Base-by-base conservation (phyloP, 1,140 invertebrate genomes). In the Philotrypesis tridentata region DNA sequence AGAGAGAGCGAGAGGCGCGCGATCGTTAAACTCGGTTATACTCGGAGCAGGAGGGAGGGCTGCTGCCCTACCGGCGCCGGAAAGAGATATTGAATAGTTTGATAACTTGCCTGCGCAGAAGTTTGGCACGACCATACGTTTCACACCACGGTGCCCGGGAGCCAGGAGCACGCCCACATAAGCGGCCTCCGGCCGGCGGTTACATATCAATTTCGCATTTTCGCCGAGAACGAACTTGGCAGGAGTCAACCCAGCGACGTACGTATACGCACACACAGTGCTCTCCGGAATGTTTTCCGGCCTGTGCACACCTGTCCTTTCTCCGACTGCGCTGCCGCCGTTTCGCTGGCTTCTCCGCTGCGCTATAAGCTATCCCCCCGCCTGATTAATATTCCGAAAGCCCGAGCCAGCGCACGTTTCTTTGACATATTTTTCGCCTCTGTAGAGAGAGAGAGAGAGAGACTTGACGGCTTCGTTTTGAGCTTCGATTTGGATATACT, bases 201-300 rank as follows among this genome's bases (percentile, higher is more conserved):
- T 75, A 95, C 95, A n/a, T 99, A 98, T 92, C 95, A 98, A 87
- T 93, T 99, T 81, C 93, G 97, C 84, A 95, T 98, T 84, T 94
- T 97, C 85, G 97, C 97, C 1, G 96, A 97, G 89, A 98, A 98
- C 90, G 93, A 96, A 82, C 92, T 98, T 65, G 97, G 97, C 3
- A 93, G 95, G 78, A 97, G 97, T 84, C 95, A 97, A 88, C 96
- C 97, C 2, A 97, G 97, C 85, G 95, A 97, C 87, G 94, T 96
- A 60, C 94, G 90, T 90, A 89, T 86, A 83, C 12, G 48, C n/a
- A n/a, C n/a, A n/a, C n/a, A n/a, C n/a, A n/a, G n/a, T n/a, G 14
- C 43, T 8, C n/a, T 23, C 21, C n/a, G 11, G 12, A 9, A 55
- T 17, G n/a, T 55, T 55, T 55, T 55, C 48, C n/a, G n/a, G 48